A percentile compares a stretch with the other conserved stretches of the same genome.
Conservation (phyloP, 1,140 invertebrate genomes). For the Myzus persicae region DNA sequence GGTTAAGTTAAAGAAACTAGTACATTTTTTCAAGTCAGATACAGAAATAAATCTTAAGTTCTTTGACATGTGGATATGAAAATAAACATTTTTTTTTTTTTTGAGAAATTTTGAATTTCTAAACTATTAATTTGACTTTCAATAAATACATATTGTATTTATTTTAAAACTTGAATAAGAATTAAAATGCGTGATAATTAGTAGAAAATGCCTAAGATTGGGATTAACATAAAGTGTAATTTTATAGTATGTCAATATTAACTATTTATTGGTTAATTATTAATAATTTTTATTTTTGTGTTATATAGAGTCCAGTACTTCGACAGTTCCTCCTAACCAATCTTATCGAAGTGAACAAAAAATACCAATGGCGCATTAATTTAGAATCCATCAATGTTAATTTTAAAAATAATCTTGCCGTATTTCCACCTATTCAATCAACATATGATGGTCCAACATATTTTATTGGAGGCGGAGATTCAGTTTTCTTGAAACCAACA, state of each 20-base stretch:
- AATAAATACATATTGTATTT: too few relatives aligned
- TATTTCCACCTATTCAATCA: conserved; percentile 70
- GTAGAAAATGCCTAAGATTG: background rate
- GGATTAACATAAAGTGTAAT: too few relatives aligned
- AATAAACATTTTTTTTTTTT: too few relatives aligned
- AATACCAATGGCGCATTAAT: conserved; percentile 78
- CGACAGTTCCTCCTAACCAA: conserved; percentile 83
- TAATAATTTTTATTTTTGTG: conserved; percentile 19
- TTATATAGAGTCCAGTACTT: conserved; percentile 65
- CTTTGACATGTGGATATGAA: background rate
- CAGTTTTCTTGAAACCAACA: conserved; percentile 76
- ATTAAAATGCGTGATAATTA: background rate
- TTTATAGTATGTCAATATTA: background rate
- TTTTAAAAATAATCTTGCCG: conserved; percentile 70
- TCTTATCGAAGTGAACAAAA: conserved; percentile 72
- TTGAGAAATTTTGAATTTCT: too few relatives aligned
- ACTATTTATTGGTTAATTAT: background rate
- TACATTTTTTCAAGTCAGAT: background rate
- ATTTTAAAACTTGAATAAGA: too few relatives aligned
- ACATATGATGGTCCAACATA: conserved; percentile 75
- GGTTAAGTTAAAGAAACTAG: background rate
- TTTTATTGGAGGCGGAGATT: conserved; percentile 83
- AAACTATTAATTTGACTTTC: too few relatives aligned
- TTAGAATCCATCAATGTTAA: conserved; percentile 74
- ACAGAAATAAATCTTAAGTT: background rate